Evolutionary conservation across 1,140 invertebrate species (phyloP).

Genomic region (Dolichoris vasculosae): DNA sequence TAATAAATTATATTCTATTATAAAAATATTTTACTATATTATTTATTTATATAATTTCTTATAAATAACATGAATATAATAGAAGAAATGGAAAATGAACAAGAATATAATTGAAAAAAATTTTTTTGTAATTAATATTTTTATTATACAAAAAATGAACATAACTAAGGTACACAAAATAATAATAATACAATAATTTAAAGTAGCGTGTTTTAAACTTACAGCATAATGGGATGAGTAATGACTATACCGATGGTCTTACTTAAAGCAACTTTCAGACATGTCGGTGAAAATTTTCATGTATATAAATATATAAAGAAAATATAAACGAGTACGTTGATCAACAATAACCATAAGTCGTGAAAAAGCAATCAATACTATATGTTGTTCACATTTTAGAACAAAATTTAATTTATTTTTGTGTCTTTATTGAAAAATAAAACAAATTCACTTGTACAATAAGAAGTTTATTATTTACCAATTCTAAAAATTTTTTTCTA

Average conservation of each 20-base stretch:
- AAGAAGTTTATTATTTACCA: background rate
- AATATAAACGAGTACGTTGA: conserved; percentile 53
- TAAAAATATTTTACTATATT: too few relatives aligned
- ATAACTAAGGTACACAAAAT: conserved; percentile 56
- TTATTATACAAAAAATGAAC: conserved; percentile 64
- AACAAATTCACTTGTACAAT: background rate
- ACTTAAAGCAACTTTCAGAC: conserved; percentile 63
- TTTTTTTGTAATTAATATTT: conserved; percentile 56
- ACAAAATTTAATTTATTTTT: conserved; percentile 4
- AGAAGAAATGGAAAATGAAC: background rate
- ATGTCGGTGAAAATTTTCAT: conserved; percentile 47
- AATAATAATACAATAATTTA: conserved; percentile 61
- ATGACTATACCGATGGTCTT: conserved; percentile 57
- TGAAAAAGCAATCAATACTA: background rate
- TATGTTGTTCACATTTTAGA: conserved; percentile 5
- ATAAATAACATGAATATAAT: background rate
- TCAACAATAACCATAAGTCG: conserved; percentile 58
- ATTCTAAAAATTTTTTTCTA: background rate
- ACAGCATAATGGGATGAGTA: conserved; percentile 55
- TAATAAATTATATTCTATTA: too few relatives aligned
- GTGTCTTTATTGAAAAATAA: background rate
- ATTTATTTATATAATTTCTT: background rate
- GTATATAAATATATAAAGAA: conserved; percentile 19
- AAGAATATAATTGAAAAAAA: background rate
- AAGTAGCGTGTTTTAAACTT: conserved; percentile 58